phyloP scores from a whole-genome alignment of 1,140 invertebrate species.

The Meloidogyne floridensis region DNA sequence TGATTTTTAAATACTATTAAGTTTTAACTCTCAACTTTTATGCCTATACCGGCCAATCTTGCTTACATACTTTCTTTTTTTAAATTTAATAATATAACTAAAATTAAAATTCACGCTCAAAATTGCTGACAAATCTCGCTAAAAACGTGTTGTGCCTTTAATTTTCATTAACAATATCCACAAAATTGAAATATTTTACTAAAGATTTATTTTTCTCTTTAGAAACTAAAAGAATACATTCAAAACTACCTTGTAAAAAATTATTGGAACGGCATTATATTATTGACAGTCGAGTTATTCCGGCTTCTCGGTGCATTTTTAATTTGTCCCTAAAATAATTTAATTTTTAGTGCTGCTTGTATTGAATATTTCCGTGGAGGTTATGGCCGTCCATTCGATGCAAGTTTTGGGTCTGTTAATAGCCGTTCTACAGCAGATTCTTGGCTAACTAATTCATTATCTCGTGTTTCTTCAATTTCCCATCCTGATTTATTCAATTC shows the following conservation, averaged over 20 bases:
- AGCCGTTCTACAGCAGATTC: slow-evolving; percentile 37
- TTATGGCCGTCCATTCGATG: slow-evolving; percentile 26
- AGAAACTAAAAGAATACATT: neutral
- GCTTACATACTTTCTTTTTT: no score
- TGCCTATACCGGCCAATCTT: no score
- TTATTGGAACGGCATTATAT: slow-evolving; percentile 23
- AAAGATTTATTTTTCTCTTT: neutral
- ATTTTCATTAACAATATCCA: neutral
- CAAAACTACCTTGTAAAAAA: slow-evolving; percentile 23
- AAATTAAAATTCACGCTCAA: no score
- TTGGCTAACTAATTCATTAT: slow-evolving; percentile 8
- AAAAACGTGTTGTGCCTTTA: neutral
- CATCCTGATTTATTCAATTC: slow-evolving; percentile 36
- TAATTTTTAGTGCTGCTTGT: slow-evolving; percentile 27
- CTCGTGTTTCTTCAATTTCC: slow-evolving; percentile 29
- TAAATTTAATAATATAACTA: no score
- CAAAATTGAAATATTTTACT: neutral
- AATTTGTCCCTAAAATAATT: neutral
- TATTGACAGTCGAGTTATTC: slow-evolving; percentile 30
- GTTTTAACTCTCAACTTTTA: no score
- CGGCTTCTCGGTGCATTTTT: slow-evolving; percentile 27
- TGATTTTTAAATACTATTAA: no score
- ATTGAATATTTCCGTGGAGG: slow-evolving; percentile 33
- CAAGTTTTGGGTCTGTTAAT: slow-evolving; percentile 19
- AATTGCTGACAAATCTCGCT: no score